A percentile compares a stretch with the other conserved stretches of the same genome.
Evolutionary conservation across 2,113 vertebrate species (phyloP).

Genomic region (Panthera uncia): DNA sequence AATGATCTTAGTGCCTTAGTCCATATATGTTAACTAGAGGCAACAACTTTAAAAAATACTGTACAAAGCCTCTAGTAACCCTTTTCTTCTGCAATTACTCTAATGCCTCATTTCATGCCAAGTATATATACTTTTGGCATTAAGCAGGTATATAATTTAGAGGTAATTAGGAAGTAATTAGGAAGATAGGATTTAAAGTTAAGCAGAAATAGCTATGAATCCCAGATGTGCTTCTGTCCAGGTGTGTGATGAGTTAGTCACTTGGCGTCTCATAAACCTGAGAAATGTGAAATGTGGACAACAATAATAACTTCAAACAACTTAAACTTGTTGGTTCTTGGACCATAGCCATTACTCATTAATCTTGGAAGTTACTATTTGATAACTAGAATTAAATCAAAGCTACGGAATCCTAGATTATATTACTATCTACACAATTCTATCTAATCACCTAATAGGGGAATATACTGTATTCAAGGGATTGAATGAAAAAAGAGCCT

Average conservation of each 20-base stretch:
- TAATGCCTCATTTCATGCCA: not conserved
- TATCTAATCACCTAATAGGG: not conserved
- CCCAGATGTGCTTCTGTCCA: not conserved
- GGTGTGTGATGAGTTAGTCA: not conserved
- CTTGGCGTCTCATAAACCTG: not conserved
- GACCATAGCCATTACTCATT: not conserved
- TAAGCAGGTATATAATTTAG: not conserved
- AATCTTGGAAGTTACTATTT: not conserved
- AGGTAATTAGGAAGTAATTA: not conserved
- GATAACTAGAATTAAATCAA: conserved; percentile 2
- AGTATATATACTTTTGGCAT: not conserved
- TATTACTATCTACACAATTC: not conserved
- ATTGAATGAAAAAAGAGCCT: not conserved
- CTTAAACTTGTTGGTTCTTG: not conserved
- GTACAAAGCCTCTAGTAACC: not conserved
- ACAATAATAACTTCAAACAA: not conserved
- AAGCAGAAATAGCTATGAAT: not conserved
- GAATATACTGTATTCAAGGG: not conserved
- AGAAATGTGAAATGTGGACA: not conserved
- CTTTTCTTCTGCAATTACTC: not conserved
- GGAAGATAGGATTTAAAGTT: not conserved
- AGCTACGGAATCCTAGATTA: not conserved
- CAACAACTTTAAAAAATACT: not conserved
- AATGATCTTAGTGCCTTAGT: not conserved
- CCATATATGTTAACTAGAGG: not conserved